Percentiles rank a stretch among this genome's conserved stretches.
These are phyloP conservation scores for Macropodus opercularis DNA, from an alignment of 2,797 vertebrate species.

Conservation along the genomic window DNA sequence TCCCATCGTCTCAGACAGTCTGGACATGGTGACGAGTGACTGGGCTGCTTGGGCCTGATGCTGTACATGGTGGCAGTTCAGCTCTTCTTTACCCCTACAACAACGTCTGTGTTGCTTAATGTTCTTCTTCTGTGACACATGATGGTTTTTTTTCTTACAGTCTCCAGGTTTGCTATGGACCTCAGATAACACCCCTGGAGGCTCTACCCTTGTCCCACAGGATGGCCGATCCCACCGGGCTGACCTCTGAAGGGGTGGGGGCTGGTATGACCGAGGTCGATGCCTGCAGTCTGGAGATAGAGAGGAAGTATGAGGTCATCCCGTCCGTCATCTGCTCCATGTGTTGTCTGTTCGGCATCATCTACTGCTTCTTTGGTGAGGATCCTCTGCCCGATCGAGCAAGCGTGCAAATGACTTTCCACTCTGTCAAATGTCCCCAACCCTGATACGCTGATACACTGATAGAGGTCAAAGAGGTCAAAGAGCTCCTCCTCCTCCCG, in stretches of 20 bases:
- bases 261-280: slow-evolving; percentile 69
- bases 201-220: slow-evolving; percentile 29
- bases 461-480: too few species aligned
- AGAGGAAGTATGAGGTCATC: slow-evolving; percentile 83
- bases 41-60: slow-evolving; percentile 19
- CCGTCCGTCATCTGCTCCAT: slow-evolving; percentile 87
- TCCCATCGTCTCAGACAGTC: too few species aligned
- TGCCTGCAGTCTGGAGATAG: slow-evolving; percentile 82
- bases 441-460: too few species aligned
- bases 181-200: slow-evolving; percentile 60
- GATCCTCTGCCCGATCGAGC: background rate
- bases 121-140: background rate
- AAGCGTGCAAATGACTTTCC: slow-evolving; percentile 1
- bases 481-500: too few species aligned
- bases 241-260: slow-evolving; percentile 75
- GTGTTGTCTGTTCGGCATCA: slow-evolving; percentile 89
- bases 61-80: slow-evolving; percentile 15
- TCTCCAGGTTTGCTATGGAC: slow-evolving; percentile 65
- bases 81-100: slow-evolving; percentile 13
- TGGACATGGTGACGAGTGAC: slow-evolving; percentile 6
- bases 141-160: slow-evolving; percentile 48
- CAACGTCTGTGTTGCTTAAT: background rate
- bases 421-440: slow-evolving; percentile 7
- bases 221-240: slow-evolving; percentile 77
- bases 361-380: slow-evolving; percentile 94